These are phyloP conservation scores for Acipenser ruthenus DNA, from an alignment of 2,797 vertebrate species.

Conservation along the genomic window DNA sequence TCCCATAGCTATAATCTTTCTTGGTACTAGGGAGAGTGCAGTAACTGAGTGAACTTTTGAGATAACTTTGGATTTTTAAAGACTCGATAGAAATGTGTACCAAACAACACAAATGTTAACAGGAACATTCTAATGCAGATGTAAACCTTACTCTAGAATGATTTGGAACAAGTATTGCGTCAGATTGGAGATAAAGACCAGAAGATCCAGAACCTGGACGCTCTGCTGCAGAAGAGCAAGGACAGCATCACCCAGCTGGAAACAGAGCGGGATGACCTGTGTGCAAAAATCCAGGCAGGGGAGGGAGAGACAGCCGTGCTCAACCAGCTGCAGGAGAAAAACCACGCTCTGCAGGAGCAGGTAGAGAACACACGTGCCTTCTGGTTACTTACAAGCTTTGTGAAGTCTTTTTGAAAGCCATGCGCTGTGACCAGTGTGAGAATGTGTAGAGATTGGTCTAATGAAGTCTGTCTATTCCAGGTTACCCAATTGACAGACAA, in stretches of 20 bases:
- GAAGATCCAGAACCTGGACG: slow-evolving; percentile 97
- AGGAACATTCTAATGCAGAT: no score
- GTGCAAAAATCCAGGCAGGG: slow-evolving; percentile 94
- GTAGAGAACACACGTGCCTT: slow-evolving; percentile 38
- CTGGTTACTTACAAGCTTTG: no score
- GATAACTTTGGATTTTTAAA: no score
- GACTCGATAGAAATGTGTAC: no score
- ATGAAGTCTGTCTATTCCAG: slow-evolving; percentile 43
- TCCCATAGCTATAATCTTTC: no score
- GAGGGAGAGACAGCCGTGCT: slow-evolving; percentile 93
- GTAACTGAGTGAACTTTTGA: no score
- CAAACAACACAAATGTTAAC: no score
- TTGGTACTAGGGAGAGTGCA: no score
- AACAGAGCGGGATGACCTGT: slow-evolving; percentile 87
- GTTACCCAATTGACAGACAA: slow-evolving; percentile 86
- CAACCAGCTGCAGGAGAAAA: slow-evolving; percentile 93
- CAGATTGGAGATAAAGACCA: slow-evolving; percentile 98
- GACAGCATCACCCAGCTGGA: slow-evolving; percentile 86
- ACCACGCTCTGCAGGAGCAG: slow-evolving; percentile 84
- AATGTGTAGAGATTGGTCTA: not conserved
- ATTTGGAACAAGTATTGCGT: slow-evolving; percentile 92
- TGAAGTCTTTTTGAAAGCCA: no score
- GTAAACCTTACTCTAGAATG: slow-evolving; percentile 63
- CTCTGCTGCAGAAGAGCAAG: slow-evolving; percentile 91
- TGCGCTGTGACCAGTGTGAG: no score